These are phyloP conservation scores for Apotomis betuletana DNA, from an alignment of 2,888 invertebrate genomes.

Conservation along the genomic window DNA sequence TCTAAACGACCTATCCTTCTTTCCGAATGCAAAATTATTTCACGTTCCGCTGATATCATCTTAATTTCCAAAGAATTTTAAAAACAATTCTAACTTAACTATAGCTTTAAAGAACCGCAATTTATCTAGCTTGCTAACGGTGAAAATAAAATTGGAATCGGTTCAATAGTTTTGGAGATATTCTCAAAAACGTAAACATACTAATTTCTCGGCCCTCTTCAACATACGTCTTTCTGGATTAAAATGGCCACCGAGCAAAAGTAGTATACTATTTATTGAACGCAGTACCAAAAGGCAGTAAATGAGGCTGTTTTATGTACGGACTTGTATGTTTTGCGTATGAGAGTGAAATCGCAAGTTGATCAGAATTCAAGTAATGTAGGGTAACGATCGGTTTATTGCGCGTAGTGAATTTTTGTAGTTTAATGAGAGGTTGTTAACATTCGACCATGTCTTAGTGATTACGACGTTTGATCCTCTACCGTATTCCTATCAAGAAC, in stretches of 20 bases:
- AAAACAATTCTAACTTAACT: no score
- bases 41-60: not conserved
- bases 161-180: not conserved
- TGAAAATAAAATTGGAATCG: not conserved
- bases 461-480: slow-evolving; percentile 7
- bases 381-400: not conserved
- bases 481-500: not conserved
- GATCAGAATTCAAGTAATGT: slow-evolving; percentile 23
- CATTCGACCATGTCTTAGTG: slow-evolving; percentile 22
- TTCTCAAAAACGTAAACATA: not conserved
- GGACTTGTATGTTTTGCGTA: slow-evolving; percentile 1
- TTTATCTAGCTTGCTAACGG: not conserved
- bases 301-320: slow-evolving; percentile 38
- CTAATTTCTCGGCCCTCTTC: not conserved
- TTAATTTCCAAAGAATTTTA: not conserved
- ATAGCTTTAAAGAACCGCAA: not conserved
- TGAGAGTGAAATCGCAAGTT: not conserved
- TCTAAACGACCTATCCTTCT: slow-evolving; percentile 41
- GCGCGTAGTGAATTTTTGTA: slow-evolving; percentile 21
- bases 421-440: slow-evolving; percentile 1
- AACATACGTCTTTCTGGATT: slow-evolving; percentile 54
- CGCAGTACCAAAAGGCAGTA: slow-evolving; percentile 53
- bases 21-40: slow-evolving; percentile 20
- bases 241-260: slow-evolving; percentile 54
- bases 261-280: slow-evolving; percentile 70